Evolutionary conservation across 2,113 vertebrate species (phyloP), one percentile per base, ranked within the genome.

Genomic region (Microtus montanus): DNA sequence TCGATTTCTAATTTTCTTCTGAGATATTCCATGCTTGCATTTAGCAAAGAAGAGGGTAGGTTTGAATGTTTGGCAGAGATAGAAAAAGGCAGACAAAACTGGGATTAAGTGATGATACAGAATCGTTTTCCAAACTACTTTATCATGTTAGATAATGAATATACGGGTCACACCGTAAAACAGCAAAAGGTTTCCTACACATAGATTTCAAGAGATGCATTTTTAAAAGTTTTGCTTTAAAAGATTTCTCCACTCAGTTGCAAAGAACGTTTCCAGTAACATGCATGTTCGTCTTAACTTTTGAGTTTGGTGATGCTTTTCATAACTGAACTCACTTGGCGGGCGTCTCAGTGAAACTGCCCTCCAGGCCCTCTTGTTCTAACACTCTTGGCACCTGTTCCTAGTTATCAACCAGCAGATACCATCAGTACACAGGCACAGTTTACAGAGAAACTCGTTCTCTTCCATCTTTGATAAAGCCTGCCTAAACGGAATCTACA

Each of bases 51-150:
- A 85, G 68, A 80, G 61, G 5, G 13, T n/a, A n/a, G 54, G 2
- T 54, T 17, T 19, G 15, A 26, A 1, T 41, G 24, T 38, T 78
- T 78, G n/a, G 58, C 4, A 20, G 8, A 84, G 19, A 74, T 1
- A 49, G 20, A 73, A 1, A 61, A 47, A 70, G 61, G 26, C 9
- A 64, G 14, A 84, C 84, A 20, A 84, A 5, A 89, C 52, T 85
- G 26, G 20, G 49, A 91, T 91, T 83, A 91, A 79, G 41, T 90
- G 52, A 75, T 87, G 19, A 35, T n/a, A 94, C 0, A 87, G 28
- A 95, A 96, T 8, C 44, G 86, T 86, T 86, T 86, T 94, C 92
- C 35, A 94, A 88, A 54, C 71, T n/a, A 84, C 90, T 66, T 94
- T 92, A 86, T 2, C 30, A 86, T 7, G 64, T 88, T 82, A 82